Base-by-base conservation (phyloP, 35 echinoderm and acorn worm species). In the Lytechinus pictus region DNA sequence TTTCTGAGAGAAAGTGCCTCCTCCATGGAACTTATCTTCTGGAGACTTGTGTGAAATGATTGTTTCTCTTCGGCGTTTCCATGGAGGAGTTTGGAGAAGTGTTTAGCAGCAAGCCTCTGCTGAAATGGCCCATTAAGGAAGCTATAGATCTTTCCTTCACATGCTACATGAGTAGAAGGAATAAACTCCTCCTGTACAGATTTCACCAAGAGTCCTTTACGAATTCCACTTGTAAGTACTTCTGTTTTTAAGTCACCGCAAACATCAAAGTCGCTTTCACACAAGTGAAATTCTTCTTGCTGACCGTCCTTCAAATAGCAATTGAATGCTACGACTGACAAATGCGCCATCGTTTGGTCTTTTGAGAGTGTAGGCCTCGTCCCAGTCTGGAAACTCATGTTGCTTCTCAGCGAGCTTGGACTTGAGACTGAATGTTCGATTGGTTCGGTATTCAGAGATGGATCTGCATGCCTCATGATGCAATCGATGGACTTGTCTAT, bases 231-330 rank as follows among this genome's bases (percentile, higher is more conserved):
- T 6, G 12, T 10, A 12, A 90, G 52, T 33, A 90, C 52, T 19
- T 44, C 88, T 10, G 16, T 14, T 54, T 52, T 52, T 33, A 90
- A 13, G 12, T 29, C 52, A 5, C 16, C 29, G 24, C 52, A 90
- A 9, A 90, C 88, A 27, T 90, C 52, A 90, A 90, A 90, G 27
- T 90, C 88, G 16, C 11, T 33, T 54, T 90, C 28, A 90, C 88
- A 21, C 27, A 52, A 52, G 29, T 54, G 88, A 8, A n/a, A 24
- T 24, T 52, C 16, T 52, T 90, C 88, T 90, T 19, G 10, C 33
- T 12, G 3, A 52, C 13, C 88, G 1, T 16, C n/a, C 88, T 52
- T 90, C 88, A 90, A 21, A 90, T 79, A 79, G 29, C 88, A 90
- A 54, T 33, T 14, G n/a, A 54, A 52, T 28, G 88, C 88, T 4